Evolutionary conservation across 2,888 invertebrate genomes (phyloP), one percentile per base, ranked within the genome.

Genomic region (Micoletzkya japonica): DNA sequence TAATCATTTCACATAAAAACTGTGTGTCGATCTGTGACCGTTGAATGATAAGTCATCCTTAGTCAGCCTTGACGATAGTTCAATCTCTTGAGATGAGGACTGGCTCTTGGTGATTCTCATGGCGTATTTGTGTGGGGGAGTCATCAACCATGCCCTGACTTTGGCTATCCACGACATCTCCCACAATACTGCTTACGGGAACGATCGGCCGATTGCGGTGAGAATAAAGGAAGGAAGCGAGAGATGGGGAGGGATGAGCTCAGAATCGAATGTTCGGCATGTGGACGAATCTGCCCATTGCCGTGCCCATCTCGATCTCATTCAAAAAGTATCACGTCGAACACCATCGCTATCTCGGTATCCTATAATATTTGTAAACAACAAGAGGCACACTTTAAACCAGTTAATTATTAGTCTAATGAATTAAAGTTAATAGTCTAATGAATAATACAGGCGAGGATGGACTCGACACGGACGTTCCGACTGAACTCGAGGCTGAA

Each of bases 121-220:
- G 54, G 93, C 93, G 0, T 98, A 98, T 87, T 93, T 91, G 86
- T 92, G 96, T 86, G 97, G 97, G 0, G 98, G 98, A 7, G 92
- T 94, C 49, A 92, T 95, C 80, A 96, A 95, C 87, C 95, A 96
- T 87, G 92, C 94, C 0, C 89, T 96, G 68, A 93, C 93, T 91
- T 88, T 95, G 81, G 97, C 96, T 0, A 92, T 98, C 70, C 98
- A 98, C 86, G 98, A 98, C 88, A 94, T 97, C 73, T 90, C 95
- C 0, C 98, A 98, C 87, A 96, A 95, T 87, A 88, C 96, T 77
- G 97, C 95, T 0, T 98, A 96, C 86, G 98, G 97, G 0, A 93
- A 94, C 88, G 71, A 75, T 26, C 71, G 70, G 37, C 78, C 81
- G 1, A 30, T 78, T 10, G 67, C 54, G 10, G 54, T 54, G 26